Percentiles rank a stretch among this genome's conserved stretches.
phyloP scores from a whole-genome alignment of 2,797 vertebrate genomes.

The Helarctos malayanus region DNA sequence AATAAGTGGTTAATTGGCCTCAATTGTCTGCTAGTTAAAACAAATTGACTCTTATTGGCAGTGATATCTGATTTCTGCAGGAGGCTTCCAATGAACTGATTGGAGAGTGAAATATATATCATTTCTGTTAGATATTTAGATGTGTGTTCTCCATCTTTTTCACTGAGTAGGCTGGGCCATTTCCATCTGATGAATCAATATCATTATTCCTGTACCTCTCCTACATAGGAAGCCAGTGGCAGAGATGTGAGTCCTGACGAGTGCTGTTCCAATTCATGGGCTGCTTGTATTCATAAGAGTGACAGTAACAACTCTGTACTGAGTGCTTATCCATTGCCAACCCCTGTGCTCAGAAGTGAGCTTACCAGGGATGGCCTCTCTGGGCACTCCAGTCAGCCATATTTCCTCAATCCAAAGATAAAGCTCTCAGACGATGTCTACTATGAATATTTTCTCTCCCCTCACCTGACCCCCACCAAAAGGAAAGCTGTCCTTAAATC shows the following conservation, averaged over 20 bases:
- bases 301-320: background rate
- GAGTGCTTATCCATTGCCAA: background rate
- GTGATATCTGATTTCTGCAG: conserved; percentile 73
- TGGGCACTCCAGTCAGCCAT: background rate
- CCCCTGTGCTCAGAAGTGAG: background rate
- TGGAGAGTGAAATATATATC: background rate
- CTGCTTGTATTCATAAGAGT: background rate
- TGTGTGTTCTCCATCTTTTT: background rate
- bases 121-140: background rate
- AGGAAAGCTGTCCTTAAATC: background rate
- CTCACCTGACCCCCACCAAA: background rate
- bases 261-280: background rate
- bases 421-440: background rate
- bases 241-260: background rate
- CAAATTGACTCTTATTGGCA: conserved; percentile 74
- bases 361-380: background rate
- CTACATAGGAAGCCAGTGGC: background rate
- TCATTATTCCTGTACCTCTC: background rate
- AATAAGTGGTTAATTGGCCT: conserved; percentile 59
- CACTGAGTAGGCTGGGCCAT: background rate
- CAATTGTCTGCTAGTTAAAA: conserved; percentile 81
- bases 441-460: background rate
- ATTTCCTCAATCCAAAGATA: background rate
- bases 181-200: conserved; percentile 40
- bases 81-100: conserved; percentile 80